A percentile compares a stretch with the other conserved stretches of the same genome.
Evolutionary conservation across 2,888 invertebrate species (phyloP).

Genomic region (Hemicrepidius hirtus): DNA sequence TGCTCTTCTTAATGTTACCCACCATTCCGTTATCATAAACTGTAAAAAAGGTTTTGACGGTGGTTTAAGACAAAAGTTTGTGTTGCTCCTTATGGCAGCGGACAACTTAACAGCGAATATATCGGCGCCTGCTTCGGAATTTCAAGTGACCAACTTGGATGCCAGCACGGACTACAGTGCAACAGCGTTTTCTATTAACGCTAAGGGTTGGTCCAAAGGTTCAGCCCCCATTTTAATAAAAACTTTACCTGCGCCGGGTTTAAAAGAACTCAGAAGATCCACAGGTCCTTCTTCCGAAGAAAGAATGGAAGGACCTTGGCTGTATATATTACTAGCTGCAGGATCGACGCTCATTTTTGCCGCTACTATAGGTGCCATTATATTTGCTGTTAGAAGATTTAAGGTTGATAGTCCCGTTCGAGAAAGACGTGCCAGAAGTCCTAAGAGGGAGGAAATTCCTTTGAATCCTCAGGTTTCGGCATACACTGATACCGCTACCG

Average conservation of each 20-base stretch:
- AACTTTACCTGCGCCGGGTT: slow-evolving; percentile 72
- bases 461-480: slow-evolving; percentile 67
- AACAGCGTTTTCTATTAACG: slow-evolving; percentile 80
- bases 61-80: slow-evolving; percentile 73
- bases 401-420: slow-evolving; percentile 69
- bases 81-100: slow-evolving; percentile 63
- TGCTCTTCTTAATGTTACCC: slow-evolving; percentile 72
- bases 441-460: slow-evolving; percentile 66
- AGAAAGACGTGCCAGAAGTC: slow-evolving; percentile 65
- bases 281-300: slow-evolving; percentile 65
- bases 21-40: slow-evolving; percentile 72
- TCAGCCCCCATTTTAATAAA: slow-evolving; percentile 70
- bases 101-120: slow-evolving; percentile 69
- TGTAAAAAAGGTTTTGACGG: slow-evolving; percentile 76
- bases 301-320: slow-evolving; percentile 65
- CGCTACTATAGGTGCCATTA: slow-evolving; percentile 68
- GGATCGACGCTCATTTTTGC: slow-evolving; percentile 70
- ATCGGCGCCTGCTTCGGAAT: slow-evolving; percentile 70
- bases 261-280: slow-evolving; percentile 72
- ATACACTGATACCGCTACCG: slow-evolving; percentile 67
- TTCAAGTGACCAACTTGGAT: slow-evolving; percentile 73
- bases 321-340: slow-evolving; percentile 69
- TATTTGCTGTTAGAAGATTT: slow-evolving; percentile 68
- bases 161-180: slow-evolving; percentile 72
- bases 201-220: slow-evolving; percentile 74